Percentiles rank a stretch among this genome's conserved stretches.
phyloP scores from a whole-genome alignment of 2,113 vertebrate genomes.

The Clarias macrocephalus region DNA sequence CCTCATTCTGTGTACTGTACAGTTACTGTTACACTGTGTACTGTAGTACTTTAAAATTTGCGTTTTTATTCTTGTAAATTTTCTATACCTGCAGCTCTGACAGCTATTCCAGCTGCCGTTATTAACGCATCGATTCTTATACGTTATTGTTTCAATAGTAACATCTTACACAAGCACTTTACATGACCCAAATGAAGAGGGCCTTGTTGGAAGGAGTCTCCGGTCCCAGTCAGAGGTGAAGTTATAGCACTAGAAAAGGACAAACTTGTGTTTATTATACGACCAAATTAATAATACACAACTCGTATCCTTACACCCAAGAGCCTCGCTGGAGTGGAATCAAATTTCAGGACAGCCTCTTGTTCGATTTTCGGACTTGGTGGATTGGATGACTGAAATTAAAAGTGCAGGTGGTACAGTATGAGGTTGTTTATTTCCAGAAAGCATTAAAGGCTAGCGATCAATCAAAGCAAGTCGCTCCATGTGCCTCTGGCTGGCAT shows the following conservation, averaged over 20 bases:
- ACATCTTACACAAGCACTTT: background rate
- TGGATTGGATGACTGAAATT: background rate
- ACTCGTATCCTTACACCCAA: background rate
- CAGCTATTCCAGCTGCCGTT: background rate
- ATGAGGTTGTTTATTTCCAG: background rate
- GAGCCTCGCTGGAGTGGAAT: background rate
- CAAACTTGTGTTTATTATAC: background rate
- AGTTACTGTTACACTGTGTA: background rate
- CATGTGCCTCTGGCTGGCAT: background rate
- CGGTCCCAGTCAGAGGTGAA: background rate
- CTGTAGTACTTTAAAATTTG: background rate
- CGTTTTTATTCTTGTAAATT: background rate
- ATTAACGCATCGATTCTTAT: background rate
- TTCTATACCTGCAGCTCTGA: background rate
- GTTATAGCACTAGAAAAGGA: background rate
- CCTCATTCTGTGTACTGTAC: background rate
- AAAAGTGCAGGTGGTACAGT: slow-evolving; percentile 1
- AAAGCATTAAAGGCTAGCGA: background rate
- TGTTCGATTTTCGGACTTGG: background rate
- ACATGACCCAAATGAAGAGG: background rate
- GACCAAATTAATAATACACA: background rate
- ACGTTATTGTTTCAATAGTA: background rate
- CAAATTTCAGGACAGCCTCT: background rate
- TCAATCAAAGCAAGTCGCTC: background rate
- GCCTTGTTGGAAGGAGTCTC: background rate